Evolutionary conservation across 1,140 invertebrate species (phyloP).

Genomic region (Drosophila nannoptera): DNA sequence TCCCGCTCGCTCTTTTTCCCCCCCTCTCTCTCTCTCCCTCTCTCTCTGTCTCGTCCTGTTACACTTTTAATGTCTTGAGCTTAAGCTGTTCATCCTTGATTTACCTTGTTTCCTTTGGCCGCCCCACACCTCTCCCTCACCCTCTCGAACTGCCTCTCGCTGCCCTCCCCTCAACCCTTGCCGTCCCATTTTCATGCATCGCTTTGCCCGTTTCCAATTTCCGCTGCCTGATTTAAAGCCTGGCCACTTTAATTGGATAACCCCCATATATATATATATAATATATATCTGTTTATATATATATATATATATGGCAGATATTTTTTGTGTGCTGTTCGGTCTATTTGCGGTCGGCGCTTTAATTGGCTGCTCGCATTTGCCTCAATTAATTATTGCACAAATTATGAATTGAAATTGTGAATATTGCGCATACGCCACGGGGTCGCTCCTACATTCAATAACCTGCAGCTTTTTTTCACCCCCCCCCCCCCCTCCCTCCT

Average conservation of each 20-base stretch:
- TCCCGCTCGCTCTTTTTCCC: neutral
- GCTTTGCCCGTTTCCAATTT: too few relatives aligned
- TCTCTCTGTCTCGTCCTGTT: neutral
- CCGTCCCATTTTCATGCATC: too few relatives aligned
- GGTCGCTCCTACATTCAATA: neutral
- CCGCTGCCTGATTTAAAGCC: too few relatives aligned
- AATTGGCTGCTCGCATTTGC: neutral
- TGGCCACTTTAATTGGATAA: too few relatives aligned
- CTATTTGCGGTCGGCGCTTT: constrained; percentile 1
- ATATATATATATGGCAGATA: neutral
- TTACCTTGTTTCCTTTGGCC: too few relatives aligned
- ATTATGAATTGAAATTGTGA: constrained; percentile 6
- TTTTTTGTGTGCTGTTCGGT: neutral
- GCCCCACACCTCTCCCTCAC: too few relatives aligned
- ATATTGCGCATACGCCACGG: constrained; percentile 7
- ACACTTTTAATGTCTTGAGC: neutral
- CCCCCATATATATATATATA: neutral
- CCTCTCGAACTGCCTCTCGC: too few relatives aligned
- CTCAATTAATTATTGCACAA: constrained; percentile 10
- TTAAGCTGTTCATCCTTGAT: neutral
- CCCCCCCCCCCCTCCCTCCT: neutral
- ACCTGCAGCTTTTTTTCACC: neutral
- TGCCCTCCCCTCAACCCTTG: too few relatives aligned
- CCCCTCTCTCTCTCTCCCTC: neutral
- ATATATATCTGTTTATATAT: neutral